A percentile compares a stretch with the other conserved stretches of the same genome.
These are phyloP conservation scores for Poecilus cupreus DNA, from an alignment of 2,888 invertebrate species.

Conservation along the genomic window DNA sequence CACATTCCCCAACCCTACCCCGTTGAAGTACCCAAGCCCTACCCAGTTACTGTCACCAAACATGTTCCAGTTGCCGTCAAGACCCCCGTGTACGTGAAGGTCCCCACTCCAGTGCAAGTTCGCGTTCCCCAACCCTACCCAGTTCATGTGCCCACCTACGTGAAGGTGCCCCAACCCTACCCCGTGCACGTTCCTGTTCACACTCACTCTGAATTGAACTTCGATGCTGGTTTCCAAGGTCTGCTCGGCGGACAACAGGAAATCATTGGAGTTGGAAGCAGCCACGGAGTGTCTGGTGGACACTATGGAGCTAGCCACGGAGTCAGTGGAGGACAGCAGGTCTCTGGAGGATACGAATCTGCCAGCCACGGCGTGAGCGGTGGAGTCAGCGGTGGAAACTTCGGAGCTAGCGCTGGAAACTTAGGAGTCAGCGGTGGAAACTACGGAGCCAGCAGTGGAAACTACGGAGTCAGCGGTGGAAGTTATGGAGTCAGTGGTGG, in stretches of 20 bases:
- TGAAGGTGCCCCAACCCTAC: slow-evolving; percentile 64
- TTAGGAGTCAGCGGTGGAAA: not conserved
- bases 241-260: not conserved
- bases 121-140: slow-evolving; percentile 64
- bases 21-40: slow-evolving; percentile 67
- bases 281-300: slow-evolving; percentile 21
- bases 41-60: slow-evolving; percentile 64
- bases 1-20: slow-evolving; percentile 68
- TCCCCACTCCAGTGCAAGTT: slow-evolving; percentile 65
- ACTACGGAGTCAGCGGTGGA: not conserved
- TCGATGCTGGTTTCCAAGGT: not conserved
- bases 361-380: not conserved
- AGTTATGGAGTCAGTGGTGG: not conserved
- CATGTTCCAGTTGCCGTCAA: slow-evolving; percentile 67
- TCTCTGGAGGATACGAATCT: slow-evolving; percentile 13
- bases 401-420: not conserved
- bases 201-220: slow-evolving; percentile 7
- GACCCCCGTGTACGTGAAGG: slow-evolving; percentile 65
- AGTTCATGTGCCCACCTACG: slow-evolving; percentile 58
- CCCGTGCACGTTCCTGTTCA: slow-evolving; percentile 64
- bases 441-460: not conserved
- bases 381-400: no score
- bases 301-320: not conserved
- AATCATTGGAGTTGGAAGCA: not conserved
- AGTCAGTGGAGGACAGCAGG: slow-evolving; percentile 9